A percentile compares a stretch with the other conserved stretches of the same genome.
These are phyloP conservation scores for Sebastes itinus DNA, from an alignment of 2,797 vertebrate genomes.

Conservation along the genomic window DNA sequence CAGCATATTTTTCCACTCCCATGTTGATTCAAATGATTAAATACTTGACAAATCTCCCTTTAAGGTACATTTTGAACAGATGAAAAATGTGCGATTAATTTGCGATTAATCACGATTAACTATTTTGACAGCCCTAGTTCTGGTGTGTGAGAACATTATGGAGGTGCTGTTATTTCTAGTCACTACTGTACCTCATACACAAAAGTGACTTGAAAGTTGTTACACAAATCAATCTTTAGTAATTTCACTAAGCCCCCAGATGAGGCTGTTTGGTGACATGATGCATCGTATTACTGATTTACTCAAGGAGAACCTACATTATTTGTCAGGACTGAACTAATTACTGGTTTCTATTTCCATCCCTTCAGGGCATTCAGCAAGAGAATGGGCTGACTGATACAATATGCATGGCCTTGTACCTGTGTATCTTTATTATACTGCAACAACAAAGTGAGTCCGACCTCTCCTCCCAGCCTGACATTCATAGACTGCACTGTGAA, in stretches of 20 bases:
- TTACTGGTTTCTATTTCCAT: neutral
- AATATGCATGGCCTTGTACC: neutral
- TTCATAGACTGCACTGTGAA: neutral
- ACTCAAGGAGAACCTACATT: neutral
- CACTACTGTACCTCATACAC: neutral
- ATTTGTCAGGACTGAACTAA: neutral
- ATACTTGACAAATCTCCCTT: too few species aligned
- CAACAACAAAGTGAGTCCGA: neutral
- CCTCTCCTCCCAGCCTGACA: neutral
- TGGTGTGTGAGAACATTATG: neutral
- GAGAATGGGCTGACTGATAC: neutral
- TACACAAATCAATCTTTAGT: neutral
- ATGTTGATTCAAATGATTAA: too few species aligned
- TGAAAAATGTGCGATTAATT: too few species aligned
- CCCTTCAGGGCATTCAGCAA: neutral
- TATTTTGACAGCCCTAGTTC: too few species aligned
- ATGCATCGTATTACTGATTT: neutral
- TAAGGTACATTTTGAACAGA: too few species aligned
- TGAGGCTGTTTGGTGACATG: neutral
- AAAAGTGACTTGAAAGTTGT: neutral
- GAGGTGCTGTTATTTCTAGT: neutral
- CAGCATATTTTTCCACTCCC: fast-evolving
- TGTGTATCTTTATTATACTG: neutral
- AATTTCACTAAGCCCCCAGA: neutral
- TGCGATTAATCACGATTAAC: too few species aligned